Evolutionary conservation across 2,113 vertebrate species (phyloP).

Genomic region (Myotis brandtii): DNA sequence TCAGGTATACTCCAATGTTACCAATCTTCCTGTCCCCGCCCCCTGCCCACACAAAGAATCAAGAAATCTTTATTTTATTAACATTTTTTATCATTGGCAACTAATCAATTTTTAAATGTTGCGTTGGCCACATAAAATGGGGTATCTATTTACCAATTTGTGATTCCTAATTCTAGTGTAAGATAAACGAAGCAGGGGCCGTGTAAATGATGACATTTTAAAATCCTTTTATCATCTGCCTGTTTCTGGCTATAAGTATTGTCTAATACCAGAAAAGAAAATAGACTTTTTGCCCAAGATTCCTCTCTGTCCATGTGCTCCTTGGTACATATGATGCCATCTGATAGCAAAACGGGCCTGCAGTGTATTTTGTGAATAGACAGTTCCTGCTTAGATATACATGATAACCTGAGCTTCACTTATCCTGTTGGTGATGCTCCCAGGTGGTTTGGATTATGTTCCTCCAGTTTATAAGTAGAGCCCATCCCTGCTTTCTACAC

Average conservation of each 20-base stretch:
- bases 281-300: neutral
- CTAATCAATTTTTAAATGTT: neutral
- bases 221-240: neutral
- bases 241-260: neutral
- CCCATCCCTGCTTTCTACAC: neutral
- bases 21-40: neutral
- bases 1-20: neutral
- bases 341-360: neutral
- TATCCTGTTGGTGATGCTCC: neutral
- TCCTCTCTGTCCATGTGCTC: neutral
- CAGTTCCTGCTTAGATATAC: neutral
- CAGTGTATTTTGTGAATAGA: neutral
- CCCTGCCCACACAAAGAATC: neutral
- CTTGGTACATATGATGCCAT: neutral
- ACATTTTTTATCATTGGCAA: neutral
- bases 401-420: neutral
- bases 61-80: neutral
- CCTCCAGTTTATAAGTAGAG: neutral
- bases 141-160: neutral
- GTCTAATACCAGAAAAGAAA: neutral
- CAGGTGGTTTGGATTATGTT: neutral
- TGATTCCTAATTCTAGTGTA: neutral
- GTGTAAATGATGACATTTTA: neutral
- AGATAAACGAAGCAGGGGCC: neutral
- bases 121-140: neutral